A percentile compares a stretch with the other conserved stretches of the same genome.
Conservation (phyloP, 1,140 invertebrate species). For the Acromyrmex heyeri region DNA sequence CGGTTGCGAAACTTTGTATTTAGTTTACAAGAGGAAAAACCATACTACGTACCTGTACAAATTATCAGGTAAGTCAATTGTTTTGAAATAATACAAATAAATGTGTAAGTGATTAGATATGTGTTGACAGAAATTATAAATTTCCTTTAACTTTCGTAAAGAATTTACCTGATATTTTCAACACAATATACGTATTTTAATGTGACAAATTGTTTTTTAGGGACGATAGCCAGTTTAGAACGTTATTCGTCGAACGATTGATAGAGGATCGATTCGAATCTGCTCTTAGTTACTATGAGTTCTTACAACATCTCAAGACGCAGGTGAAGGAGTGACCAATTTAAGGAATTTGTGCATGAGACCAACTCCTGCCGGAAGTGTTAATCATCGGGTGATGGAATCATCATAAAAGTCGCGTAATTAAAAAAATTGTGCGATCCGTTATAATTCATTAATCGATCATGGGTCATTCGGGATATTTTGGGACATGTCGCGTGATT, state of each 20-base stretch:
- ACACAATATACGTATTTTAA: neutral
- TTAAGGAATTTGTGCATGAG: slow-evolving; percentile 51
- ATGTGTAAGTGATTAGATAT: neutral
- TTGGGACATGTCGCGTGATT: slow-evolving; percentile 34
- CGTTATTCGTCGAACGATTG: slow-evolving; percentile 94
- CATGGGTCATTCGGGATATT: slow-evolving; percentile 53
- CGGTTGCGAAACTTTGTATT: slow-evolving; percentile 93
- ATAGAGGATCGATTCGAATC: slow-evolving; percentile 98
- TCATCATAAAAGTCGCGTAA: slow-evolving; percentile 33
- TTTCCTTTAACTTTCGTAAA: neutral
- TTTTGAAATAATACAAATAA: neutral
- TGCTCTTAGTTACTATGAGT: slow-evolving; percentile 98
- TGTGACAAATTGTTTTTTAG: slow-evolving; percentile 86
- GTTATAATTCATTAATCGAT: slow-evolving; percentile 37
- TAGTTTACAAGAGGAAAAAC: slow-evolving; percentile 94
- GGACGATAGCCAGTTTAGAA: slow-evolving; percentile 95
- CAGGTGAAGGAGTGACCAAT: slow-evolving; percentile 92
- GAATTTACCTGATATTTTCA: neutral
- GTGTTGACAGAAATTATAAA: neutral
- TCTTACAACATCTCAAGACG: slow-evolving; percentile 97
- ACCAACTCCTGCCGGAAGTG: slow-evolving; percentile 57
- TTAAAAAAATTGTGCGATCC: neutral
- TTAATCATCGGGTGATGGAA: slow-evolving; percentile 54
- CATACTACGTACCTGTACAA: slow-evolving; percentile 92
- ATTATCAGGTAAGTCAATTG: slow-evolving; percentile 91